Conservation (phyloP, 2,113 vertebrate species). For the Ailurus styani region DNA sequence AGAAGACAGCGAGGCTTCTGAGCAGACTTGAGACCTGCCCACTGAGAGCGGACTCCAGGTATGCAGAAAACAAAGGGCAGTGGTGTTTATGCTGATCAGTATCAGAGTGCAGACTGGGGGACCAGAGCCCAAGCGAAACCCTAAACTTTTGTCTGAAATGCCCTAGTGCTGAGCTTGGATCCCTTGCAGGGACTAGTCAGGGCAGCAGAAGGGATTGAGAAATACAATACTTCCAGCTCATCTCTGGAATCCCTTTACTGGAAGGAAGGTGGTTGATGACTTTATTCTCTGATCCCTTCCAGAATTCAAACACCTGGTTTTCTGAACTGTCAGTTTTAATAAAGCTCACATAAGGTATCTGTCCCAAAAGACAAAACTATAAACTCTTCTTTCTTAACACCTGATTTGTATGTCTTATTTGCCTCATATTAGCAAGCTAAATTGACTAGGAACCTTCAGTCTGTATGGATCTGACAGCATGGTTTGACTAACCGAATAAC, state of each 20-base stretch:
- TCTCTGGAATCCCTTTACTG: conserved; percentile 44
- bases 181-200: not conserved
- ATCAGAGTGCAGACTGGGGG: not conserved
- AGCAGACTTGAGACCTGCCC: not conserved
- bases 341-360: not conserved
- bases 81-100: not conserved
- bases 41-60: not conserved
- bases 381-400: not conserved
- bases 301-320: not conserved
- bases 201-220: conserved; percentile 42
- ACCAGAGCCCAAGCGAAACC: not conserved
- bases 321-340: not conserved
- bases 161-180: not conserved
- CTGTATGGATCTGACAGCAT: not conserved
- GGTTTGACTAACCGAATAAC: not conserved
- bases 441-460: not conserved
- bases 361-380: not conserved
- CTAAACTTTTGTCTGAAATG: not conserved
- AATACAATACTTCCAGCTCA: conserved; percentile 31
- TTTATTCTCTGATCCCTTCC: conserved; percentile 40
- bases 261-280: conserved; percentile 27
- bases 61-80: not conserved
- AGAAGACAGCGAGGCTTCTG: not conserved
- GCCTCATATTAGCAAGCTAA: not conserved
- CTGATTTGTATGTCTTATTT: not conserved